Evolutionary conservation across 64 coral and sea anemone genomes (phyloP), one percentile per base, ranked within the genome.

Genomic region (Catalaphyllia jardinei): DNA sequence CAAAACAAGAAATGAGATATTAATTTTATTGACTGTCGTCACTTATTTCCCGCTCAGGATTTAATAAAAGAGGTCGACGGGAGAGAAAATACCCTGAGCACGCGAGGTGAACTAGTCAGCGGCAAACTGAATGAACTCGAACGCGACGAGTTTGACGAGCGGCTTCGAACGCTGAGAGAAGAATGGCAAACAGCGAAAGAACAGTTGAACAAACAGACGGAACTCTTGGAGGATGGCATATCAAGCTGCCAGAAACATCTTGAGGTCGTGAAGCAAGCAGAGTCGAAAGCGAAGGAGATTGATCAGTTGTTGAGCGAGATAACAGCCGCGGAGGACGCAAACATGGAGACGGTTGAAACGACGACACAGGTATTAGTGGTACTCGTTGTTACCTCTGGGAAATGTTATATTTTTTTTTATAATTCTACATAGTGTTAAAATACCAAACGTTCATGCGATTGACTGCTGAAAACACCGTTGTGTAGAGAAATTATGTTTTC

Each of bases 151-250:
- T 54, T 97, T 16, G 86, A 83, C 60, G 71, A 54, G 24, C 79
- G 74, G 25, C 63, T 97, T 31, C 52, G 59, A 22, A 80, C 31
- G 51, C 46, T 97, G 24, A 91, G 79, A 60, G 88, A 90, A 60
- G 78, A 91, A 84, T 97, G 95, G 95, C 78, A 22, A 6, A 83
- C 51, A 27, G 67, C 88, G 29, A 78, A 87, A 38, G 69, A 90
- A 52, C 61, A 75, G 54, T 62, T 97, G n/a, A 71, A 31, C 30
- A 83, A 80, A 24, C 87, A 90, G 29, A 87, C 86, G 31, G 74
- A 77, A 25, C 33, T 78, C 0, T n/a, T 93, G 20, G 81, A 88
- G 31, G 28, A 74, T 78, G 65, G 82, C 52, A 78, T 92, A 27
- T 49, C 67, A 46, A 72, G 46, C 54, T 86, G 86, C 30, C 64